phyloP scores from a whole-genome alignment of 2,888 invertebrate species.

The Temnothorax ravouxi region DNA sequence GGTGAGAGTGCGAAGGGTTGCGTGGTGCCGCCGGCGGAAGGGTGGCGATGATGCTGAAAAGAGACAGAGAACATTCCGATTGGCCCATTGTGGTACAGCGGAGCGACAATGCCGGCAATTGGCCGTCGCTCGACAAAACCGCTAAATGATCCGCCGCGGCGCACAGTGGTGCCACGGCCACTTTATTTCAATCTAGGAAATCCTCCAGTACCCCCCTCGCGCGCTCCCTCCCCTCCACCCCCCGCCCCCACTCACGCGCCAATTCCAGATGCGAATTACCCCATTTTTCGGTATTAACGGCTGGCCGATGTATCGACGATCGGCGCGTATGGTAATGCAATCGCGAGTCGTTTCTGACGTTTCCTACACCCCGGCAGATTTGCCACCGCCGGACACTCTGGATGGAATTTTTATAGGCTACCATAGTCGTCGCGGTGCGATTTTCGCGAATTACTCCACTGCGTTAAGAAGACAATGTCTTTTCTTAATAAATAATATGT shows the following conservation, averaged over 20 bases:
- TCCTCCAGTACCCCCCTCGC: conserved; percentile 75
- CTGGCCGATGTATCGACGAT: conserved; percentile 77
- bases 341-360: conserved; percentile 73
- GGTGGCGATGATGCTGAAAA: conserved; percentile 77
- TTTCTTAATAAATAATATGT: background rate
- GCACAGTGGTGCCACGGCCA: conserved; percentile 84
- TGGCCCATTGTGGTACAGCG: conserved; percentile 86
- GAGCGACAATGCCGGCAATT: conserved; percentile 87
- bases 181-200: conserved; percentile 86
- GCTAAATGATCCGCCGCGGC: conserved; percentile 86
- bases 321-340: conserved; percentile 78
- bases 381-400: background rate
- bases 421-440: background rate
- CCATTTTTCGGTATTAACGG: conserved; percentile 84
- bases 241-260: conserved; percentile 62
- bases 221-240: background rate
- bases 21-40: conserved; percentile 61
- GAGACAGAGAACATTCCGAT: conserved; percentile 86
- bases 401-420: conserved; percentile 23
- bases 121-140: conserved; percentile 87
- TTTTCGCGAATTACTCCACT: background rate
- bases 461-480: background rate
- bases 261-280: conserved; percentile 83
- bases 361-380: conserved; percentile 62
- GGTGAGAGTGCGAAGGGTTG: conserved; percentile 69